phyloP scores from a whole-genome alignment of 2,797 vertebrate genomes.

The Diceros bicornis region DNA sequence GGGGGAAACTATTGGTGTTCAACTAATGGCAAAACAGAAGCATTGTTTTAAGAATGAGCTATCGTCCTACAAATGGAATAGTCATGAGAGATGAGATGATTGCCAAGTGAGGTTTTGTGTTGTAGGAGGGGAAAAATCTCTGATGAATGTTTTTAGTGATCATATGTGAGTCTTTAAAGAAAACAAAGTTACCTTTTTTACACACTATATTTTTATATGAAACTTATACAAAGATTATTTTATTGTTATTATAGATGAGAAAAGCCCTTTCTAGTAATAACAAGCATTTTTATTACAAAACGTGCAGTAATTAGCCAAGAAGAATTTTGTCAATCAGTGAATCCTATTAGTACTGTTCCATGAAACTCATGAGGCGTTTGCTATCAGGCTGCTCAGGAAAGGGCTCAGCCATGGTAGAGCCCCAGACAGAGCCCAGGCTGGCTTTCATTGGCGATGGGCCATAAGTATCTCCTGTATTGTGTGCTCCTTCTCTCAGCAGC shows the following conservation, averaged over 20 bases:
- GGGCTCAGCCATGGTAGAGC: not conserved
- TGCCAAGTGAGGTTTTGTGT: not conserved
- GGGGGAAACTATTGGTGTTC: not conserved
- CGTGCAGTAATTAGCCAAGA: not conserved
- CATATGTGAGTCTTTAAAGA: constrained; percentile 7
- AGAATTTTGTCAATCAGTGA: constrained; percentile 16
- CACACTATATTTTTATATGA: not conserved
- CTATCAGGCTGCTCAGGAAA: constrained; percentile 5
- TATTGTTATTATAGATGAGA: not conserved
- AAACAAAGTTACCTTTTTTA: constrained; percentile 34
- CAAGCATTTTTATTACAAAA: constrained; percentile 50
- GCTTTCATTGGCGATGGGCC: not conserved
- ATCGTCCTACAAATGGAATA: not conserved
- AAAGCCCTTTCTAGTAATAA: not conserved
- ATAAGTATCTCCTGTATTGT: not conserved
- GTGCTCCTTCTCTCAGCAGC: not conserved
- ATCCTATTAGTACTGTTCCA: not conserved
- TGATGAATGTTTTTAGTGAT: not conserved
- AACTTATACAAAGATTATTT: not conserved
- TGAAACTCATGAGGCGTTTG: not conserved
- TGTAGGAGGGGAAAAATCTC: not conserved
- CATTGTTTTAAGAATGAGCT: not conserved
- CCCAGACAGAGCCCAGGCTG: not conserved
- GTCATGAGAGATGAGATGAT: not conserved
- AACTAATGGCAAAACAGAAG: not conserved